phyloP scores from a whole-genome alignment of 1,140 invertebrate genomes.

The Pseudomyrmex concolor region DNA sequence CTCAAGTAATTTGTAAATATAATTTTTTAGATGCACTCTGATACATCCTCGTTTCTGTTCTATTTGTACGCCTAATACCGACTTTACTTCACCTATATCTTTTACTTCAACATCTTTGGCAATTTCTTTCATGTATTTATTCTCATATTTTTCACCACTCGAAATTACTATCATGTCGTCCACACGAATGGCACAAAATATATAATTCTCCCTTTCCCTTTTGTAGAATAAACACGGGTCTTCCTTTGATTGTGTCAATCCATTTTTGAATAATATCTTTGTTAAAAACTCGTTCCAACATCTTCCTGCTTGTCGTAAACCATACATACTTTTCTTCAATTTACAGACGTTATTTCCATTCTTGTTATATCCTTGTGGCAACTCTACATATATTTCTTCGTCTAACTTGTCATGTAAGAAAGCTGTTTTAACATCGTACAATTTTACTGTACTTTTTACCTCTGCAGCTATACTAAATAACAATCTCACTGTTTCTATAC shows the following conservation, averaged over 20 bases:
- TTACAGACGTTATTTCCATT: background rate
- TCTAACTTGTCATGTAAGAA: slow-evolving; percentile 8
- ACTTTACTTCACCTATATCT: slow-evolving; percentile 9
- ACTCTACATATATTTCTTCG: slow-evolving; percentile 48
- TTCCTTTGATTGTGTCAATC: background rate
- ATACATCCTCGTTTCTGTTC: background rate
- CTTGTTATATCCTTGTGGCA: background rate
- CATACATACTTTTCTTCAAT: slow-evolving; percentile 38
- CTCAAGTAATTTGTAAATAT: slow-evolving; percentile 4
- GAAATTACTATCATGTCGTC: slow-evolving; percentile 17
- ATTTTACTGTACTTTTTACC: background rate
- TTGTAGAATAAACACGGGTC: slow-evolving; percentile 28
- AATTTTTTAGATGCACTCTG: background rate
- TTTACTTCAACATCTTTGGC: slow-evolving; percentile 8
- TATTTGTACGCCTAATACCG: slow-evolving; percentile 10
- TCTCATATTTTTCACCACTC: background rate
- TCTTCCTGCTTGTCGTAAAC: slow-evolving; percentile 22
- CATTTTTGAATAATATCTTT: background rate
- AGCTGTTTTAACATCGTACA: slow-evolving; percentile 34
- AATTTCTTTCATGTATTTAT: background rate
- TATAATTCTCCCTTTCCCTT: background rate
- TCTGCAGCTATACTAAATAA: slow-evolving; percentile 31
- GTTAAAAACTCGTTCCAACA: slow-evolving; percentile 31
- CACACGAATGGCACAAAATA: background rate
- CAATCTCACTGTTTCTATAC: slow-evolving; percentile 5